Evolutionary conservation across 2,888 invertebrate genomes (phyloP).

Genomic region (Physocephala rufipes): DNA sequence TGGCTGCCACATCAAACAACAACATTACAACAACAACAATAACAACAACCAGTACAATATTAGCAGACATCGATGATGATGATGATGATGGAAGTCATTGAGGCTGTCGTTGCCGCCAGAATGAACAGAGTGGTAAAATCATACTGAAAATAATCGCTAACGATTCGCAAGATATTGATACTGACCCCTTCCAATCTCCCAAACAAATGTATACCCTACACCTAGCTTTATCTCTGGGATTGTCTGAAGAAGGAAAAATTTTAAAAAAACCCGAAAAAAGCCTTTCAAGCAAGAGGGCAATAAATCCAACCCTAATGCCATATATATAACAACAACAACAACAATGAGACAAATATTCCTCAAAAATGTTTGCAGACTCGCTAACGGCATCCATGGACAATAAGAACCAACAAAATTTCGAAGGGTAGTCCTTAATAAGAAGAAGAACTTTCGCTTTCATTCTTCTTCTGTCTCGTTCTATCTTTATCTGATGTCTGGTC

Average conservation of each 20-base stretch:
- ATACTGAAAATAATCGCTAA: conserved; percentile 62
- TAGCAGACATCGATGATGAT: conserved; percentile 27
- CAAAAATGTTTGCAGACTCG: conserved; percentile 4
- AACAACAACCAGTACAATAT: conserved; percentile 37
- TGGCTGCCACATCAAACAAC: conserved; percentile 39
- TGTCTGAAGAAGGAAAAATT: neutral
- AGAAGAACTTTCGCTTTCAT: too few relatives aligned
- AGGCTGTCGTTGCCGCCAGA: conserved; percentile 27
- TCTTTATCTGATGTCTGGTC: conserved; percentile 16
- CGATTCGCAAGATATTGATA: conserved; percentile 54
- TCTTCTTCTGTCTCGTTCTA: too few relatives aligned
- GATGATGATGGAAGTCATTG: conserved; percentile 28
- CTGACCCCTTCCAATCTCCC: conserved; percentile 50
- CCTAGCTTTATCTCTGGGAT: neutral
- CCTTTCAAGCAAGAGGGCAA: conserved; percentile 10
- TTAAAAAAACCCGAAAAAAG: conserved; percentile 4
- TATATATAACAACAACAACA: neutral
- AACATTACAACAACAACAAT: conserved; percentile 38
- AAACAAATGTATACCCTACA: conserved; percentile 14
- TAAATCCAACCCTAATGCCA: conserved; percentile 31
- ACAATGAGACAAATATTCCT: conserved; percentile 3
- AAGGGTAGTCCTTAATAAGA: too few relatives aligned
- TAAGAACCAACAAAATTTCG: too few relatives aligned
- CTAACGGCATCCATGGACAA: conserved; percentile 22
- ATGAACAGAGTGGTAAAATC: conserved; percentile 63